Conservation (phyloP, 2,888 invertebrate genomes). For the Nephrocerus scutellatus region DNA sequence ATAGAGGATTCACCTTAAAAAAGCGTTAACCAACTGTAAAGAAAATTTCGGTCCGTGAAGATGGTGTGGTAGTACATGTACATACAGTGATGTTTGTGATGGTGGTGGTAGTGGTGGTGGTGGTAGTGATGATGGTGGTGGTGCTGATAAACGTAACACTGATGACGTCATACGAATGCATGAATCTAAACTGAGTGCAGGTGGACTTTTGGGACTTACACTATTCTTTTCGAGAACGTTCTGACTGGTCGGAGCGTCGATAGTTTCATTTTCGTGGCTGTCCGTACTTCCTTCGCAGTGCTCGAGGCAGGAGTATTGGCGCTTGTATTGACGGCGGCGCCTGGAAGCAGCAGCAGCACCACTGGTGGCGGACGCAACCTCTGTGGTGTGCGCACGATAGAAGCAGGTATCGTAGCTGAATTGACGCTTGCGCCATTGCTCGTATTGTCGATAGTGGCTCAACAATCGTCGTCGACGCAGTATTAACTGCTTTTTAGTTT, state of each 20-base stretch:
- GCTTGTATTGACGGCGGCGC: constrained; percentile 41
- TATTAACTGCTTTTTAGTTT: constrained; percentile 41
- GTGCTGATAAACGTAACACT: too few relatives aligned
- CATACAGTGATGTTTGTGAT: too few relatives aligned
- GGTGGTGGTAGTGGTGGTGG: too few relatives aligned
- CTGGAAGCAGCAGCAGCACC: constrained; percentile 33
- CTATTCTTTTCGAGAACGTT: too few relatives aligned
- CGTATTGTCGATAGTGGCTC: constrained; percentile 46
- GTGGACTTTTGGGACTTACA: constrained; percentile 25
- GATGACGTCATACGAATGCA: constrained; percentile 13
- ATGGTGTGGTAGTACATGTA: too few relatives aligned
- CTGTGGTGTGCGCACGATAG: constrained; percentile 32
- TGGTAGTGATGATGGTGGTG: too few relatives aligned
- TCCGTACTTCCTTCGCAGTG: constrained; percentile 43
- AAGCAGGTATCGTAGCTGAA: constrained; percentile 46
- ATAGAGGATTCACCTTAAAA: too few relatives aligned
- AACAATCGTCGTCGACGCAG: constrained; percentile 41
- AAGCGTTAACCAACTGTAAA: too few relatives aligned
- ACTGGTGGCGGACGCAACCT: constrained; percentile 20
- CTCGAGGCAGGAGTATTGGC: constrained; percentile 45
- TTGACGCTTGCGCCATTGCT: constrained; percentile 46
- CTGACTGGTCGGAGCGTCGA: too few relatives aligned
- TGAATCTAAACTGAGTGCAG: constrained; percentile 17
- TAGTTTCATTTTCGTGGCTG: constrained; percentile 34
- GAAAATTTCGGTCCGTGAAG: too few relatives aligned